phyloP scores from a whole-genome alignment of 2,113 vertebrate genomes.

The Erinaceus europaeus region DNA sequence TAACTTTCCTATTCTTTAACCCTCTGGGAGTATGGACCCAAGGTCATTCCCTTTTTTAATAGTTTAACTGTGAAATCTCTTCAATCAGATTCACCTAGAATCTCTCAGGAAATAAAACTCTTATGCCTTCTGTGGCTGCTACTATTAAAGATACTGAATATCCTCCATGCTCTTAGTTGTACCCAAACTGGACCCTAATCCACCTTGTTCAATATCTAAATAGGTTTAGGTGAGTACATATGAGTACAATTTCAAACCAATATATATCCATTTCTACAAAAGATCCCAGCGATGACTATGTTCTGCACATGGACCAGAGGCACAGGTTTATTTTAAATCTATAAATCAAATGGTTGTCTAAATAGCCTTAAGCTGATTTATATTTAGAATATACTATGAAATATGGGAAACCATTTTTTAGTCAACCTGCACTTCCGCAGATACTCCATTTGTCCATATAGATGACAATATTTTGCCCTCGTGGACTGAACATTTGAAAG shows the following conservation, averaged over 20 bases:
- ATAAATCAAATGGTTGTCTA: not conserved
- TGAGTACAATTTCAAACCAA: not conserved
- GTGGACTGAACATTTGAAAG: not conserved
- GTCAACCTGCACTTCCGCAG: not conserved
- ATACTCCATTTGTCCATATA: not conserved
- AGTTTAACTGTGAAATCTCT: slow-evolving; percentile 1
- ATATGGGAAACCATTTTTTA: not conserved
- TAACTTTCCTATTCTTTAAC: too few relatives aligned
- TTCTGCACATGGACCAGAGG: not conserved
- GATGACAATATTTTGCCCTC: not conserved
- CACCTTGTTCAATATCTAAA: not conserved
- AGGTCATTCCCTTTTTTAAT: not conserved
- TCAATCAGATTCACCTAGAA: not conserved
- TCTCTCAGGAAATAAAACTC: not conserved
- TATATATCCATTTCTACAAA: not conserved
- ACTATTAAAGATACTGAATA: not conserved
- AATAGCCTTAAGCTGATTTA: not conserved
- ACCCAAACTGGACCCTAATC: not conserved
- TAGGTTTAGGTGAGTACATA: not conserved
- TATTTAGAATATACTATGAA: not conserved
- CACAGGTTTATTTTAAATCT: not conserved
- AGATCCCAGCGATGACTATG: not conserved
- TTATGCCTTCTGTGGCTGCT: not conserved
- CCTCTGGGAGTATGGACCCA: too few relatives aligned
- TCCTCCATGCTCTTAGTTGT: not conserved